Evolutionary conservation across 2,113 vertebrate genomes (phyloP), one percentile per base, ranked within the genome.

Genomic region (Chionomys nivalis): DNA sequence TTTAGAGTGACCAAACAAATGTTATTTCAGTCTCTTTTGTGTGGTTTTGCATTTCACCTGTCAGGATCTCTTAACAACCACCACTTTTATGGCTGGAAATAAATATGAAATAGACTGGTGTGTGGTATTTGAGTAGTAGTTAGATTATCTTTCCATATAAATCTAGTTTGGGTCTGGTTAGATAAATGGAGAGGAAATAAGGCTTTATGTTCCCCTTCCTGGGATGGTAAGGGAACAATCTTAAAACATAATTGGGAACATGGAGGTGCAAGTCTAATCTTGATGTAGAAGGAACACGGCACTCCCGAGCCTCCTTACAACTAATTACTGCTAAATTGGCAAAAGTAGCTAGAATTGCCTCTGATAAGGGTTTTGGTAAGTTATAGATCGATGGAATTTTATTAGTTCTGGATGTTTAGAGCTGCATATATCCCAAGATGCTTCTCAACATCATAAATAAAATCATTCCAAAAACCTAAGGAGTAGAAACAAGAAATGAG

Each of bases 281-380:
- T 87, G 77, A 89, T 8, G 47, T 1, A 65, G 49, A 86, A 47
- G 68, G 39, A 93, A 88, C 70, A 61, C 68, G 66, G 78, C 44
- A 39, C 83, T 91, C 89, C 63, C 0, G 11, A 93, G 76, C 58
- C 78, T 96, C 87, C 79, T 61, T 86, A 68, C 14, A 81, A 10
- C 87, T 94, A 91, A 96, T 97, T 93, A 96, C 70, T 76, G 49
- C 91, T 83, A 91, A 97, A 94, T 70, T 95, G 87, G 85, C 42
- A 90, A 83, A 96, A 96, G 83, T 55, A 93, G 44, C 66, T 97
- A 24, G 61, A 92, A 94, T 94, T 94, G 47, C 70, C 93, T 94
- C 28, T 19, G 39, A 63, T 44, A 39, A 70, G 55, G 87, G 47
- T 94, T 96, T 94, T 81, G 55, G 87, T 90, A 36, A 58, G 73